Evolutionary conservation across 2,888 invertebrate genomes (phyloP), one percentile per base, ranked within the genome.

Genomic region (Leptogaster cylindrica): DNA sequence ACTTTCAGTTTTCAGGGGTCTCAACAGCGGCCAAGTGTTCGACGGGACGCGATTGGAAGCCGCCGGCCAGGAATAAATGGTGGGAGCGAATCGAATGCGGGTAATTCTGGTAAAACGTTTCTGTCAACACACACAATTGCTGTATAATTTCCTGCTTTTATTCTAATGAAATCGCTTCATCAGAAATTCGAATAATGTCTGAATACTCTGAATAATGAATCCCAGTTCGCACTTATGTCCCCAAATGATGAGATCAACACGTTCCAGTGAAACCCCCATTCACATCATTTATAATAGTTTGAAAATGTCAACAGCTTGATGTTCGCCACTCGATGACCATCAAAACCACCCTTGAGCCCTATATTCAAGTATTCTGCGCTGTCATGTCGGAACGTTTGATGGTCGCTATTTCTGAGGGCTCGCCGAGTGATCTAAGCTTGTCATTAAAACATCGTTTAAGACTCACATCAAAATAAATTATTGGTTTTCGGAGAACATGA

Each of bases 401-500:
- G n/a, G 52, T 33, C 33, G n/a, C n/a, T n/a, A n/a, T n/a, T n/a
- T n/a, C n/a, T n/a, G n/a, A n/a, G n/a, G n/a, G n/a, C n/a, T n/a
- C n/a, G n/a, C n/a, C n/a, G n/a, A n/a, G n/a, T n/a, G n/a, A n/a
- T n/a, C n/a, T n/a, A n/a, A n/a, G n/a, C 55, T 36, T 12, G 14
- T 55, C 55, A 55, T 55, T 55, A 55, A 55, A 55, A 55, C 39
- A 39, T 55, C 55, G 55, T 55, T 55, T 55, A 7, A 39, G 39
- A 36, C 23, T 20, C 36, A 20, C 55, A 55, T 55, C 55, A 36
- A 55, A 36, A 14, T 55, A 55, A 55, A 55, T 55, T 55, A 55
- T 55, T 55, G 55, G 39, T 14, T 16, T 23, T 55, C 39, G 36
- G 55, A 12, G 12, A 39, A 55, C 20, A 25, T 55, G 39, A 55